Conservation (phyloP, 2,113 vertebrate genomes). For the Odobenus rosmarus region DNA sequence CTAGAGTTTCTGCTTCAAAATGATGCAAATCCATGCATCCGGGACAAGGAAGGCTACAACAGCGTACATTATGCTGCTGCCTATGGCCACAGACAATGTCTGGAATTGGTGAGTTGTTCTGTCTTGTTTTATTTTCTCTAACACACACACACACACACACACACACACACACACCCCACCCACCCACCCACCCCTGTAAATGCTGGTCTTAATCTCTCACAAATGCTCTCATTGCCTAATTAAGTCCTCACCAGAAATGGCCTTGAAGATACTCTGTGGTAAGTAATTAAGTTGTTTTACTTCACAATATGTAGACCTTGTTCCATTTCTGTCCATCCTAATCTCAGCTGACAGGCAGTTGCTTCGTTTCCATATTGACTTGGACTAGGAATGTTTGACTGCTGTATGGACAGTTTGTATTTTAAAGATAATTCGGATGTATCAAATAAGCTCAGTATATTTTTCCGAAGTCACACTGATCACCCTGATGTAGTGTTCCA, state of each 20-base stretch:
- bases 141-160: background rate
- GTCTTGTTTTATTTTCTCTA: background rate
- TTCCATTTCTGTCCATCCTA: background rate
- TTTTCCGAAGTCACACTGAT: background rate
- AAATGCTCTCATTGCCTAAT: background rate
- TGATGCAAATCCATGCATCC: constrained; percentile 92
- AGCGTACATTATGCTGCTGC: constrained; percentile 97
- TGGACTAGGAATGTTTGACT: background rate
- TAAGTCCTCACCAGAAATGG: background rate
- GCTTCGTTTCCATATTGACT: background rate
- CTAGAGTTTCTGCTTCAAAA: constrained; percentile 96
- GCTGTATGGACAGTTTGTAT: background rate
- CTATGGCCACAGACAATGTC: constrained; percentile 95
- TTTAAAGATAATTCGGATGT: constrained; percentile 8
- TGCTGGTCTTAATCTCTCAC: background rate
- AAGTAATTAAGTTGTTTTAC: background rate
- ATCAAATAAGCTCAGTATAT: background rate
- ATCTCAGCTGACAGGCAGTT: background rate
- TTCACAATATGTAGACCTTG: background rate
- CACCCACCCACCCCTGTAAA: background rate
- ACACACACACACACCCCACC: background rate
- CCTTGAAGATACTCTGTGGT: background rate
- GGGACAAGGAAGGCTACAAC: constrained; percentile 96
- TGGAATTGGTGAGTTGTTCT: constrained; percentile 92
- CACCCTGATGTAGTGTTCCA: background rate